Percentiles rank a stretch among this genome's conserved stretches.
Conservation (phyloP, 1,140 invertebrate species). For the Leptopilina clavipes region DNA sequence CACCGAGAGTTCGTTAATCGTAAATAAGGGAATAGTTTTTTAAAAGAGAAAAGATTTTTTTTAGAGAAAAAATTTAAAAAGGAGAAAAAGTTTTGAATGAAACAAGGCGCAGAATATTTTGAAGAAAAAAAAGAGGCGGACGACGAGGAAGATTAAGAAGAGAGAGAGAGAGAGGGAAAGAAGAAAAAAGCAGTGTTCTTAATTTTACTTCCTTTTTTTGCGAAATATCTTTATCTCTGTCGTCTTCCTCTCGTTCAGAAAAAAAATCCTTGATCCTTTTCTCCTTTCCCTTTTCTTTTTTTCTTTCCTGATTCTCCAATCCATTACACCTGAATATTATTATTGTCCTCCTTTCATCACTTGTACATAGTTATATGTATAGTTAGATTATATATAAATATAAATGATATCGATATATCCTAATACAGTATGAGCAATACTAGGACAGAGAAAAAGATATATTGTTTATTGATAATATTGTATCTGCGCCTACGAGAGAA, state of each 20-base stretch:
- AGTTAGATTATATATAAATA: constrained; percentile 71
- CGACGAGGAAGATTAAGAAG: constrained; percentile 22
- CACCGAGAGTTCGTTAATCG: not conserved
- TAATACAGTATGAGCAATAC: constrained; percentile 57
- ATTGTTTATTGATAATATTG: constrained; percentile 37
- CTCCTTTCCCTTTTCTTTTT: constrained; percentile 40
- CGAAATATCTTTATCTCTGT: constrained; percentile 35
- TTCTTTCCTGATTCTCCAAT: not conserved
- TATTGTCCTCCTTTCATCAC: constrained; percentile 56
- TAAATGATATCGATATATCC: constrained; percentile 56
- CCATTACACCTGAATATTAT: constrained; percentile 41
- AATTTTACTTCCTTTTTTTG: constrained; percentile 38
- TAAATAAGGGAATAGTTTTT: no score
- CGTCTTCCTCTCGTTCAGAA: constrained; percentile 40
- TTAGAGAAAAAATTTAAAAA: no score
- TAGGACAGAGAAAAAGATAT: constrained; percentile 53
- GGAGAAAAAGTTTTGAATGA: no score
- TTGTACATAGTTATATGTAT: constrained; percentile 76
- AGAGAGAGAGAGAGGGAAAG: constrained; percentile 32
- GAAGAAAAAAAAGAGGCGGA: constrained; percentile 30
- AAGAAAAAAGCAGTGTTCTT: constrained; percentile 45
- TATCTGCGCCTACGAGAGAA: constrained; percentile 29
- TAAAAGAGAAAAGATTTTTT: no score
- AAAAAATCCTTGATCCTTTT: constrained; percentile 24
- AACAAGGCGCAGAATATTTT: constrained; percentile 9